Base-by-base conservation (phyloP, 2,888 invertebrate genomes). In the Diarsia dahlii region DNA sequence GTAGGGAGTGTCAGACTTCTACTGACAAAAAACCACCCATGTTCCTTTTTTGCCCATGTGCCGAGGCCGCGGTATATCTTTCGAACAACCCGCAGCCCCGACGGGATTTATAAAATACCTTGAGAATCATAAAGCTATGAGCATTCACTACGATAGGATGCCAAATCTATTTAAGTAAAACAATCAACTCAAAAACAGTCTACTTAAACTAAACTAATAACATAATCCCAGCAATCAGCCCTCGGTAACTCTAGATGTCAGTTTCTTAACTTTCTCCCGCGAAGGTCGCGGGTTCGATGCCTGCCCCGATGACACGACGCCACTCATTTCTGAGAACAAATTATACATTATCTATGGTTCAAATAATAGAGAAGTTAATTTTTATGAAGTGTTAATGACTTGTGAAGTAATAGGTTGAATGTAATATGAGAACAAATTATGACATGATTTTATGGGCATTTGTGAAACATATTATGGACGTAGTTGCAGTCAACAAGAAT, bases 201-300 rank as follows among this genome's bases (percentile, higher is more conserved):
- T 80, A 84, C 62, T 73, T 63, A 69, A 58, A 70, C 52, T 58
- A 71, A 72, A 60, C 28, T 78, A 76, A 86, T 84, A 86, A 86
- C 81, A 66, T 76, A 76, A 84, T 88, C 85, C 76, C 76, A 87
- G 81, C 82, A 86, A 87, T 82, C 80, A 82, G 80, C 76, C 77
- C 74, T 78, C 81, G 76, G 91, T 92, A 91, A 91, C 84, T 88
- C 85, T 86, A 91, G 90, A 88, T 88, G 88, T 87, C 80, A 85
- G 89, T 91, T 89, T 91, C 89, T 88, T 85, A 83, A 90, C 93
- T 93, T 92, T 92, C 92, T 89, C 92, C 88, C 78, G 81, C 90
- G 74, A 88, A 90, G 93, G 92, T 93, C 90, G 89, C 85, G 88
- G 87, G 92, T 92, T 92, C 91, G 91, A 90, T 84, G 88, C 86